Conservation (phyloP, 2,888 invertebrate genomes). For the Steinernema hermaphroditum region DNA sequence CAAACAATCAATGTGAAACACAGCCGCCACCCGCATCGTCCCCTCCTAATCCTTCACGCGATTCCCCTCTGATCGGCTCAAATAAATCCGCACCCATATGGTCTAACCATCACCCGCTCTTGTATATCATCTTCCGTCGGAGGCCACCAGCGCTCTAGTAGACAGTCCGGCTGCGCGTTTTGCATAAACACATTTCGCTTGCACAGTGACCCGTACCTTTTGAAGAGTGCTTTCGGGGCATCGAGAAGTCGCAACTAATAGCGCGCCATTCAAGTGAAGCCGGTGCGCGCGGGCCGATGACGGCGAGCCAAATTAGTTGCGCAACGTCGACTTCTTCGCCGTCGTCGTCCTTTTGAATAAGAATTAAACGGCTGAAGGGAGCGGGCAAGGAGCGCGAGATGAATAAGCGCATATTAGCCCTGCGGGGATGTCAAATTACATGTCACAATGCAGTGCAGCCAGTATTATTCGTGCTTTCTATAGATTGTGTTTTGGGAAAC, state of each 20-base stretch:
- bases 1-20: constrained; percentile 10
- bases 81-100: constrained; percentile 21
- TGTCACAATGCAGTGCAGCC: background rate
- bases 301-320: constrained; percentile 21
- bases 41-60: constrained; percentile 18
- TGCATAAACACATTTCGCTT: background rate
- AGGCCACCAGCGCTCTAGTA: background rate
- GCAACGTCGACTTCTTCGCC: constrained; percentile 14
- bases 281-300: too few relatives aligned
- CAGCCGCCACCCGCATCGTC: background rate
- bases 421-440: constrained; percentile 12
- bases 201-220: constrained; percentile 9
- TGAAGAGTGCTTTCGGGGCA: constrained; percentile 7
- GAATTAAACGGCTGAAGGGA: constrained; percentile 19
- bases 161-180: background rate
- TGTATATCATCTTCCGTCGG: constrained; percentile 14
- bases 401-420: constrained; percentile 26
- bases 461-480: background rate
- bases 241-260: background rate
- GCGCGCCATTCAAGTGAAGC: constrained; percentile 5
- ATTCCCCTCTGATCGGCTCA: constrained; percentile 4
- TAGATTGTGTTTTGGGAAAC: background rate
- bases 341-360: background rate
- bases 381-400: background rate
- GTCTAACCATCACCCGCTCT: constrained; percentile 18